Base-by-base conservation (phyloP, 2,888 invertebrate species). In the Leptopilina myrica region DNA sequence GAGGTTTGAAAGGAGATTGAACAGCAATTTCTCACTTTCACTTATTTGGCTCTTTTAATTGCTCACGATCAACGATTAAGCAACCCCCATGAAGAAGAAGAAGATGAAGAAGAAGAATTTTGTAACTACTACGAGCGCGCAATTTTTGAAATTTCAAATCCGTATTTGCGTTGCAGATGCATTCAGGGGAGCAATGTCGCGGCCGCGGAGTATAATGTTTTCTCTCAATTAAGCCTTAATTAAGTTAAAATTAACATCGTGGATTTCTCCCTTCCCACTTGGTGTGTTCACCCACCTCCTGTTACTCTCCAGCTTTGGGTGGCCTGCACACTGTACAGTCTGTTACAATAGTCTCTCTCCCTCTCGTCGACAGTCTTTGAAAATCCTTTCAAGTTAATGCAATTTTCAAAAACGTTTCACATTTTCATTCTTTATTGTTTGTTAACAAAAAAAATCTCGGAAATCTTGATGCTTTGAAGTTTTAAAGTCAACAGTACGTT, bases 191-290 rank as follows among this genome's bases (percentile, higher is more conserved):
- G 88, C 91, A 90, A 89, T 90, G 91, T 90, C 81, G 82, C 83
- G 83, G 80, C 81, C 82, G 82, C 83, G 81, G 85, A 88, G 91
- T 89, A 91, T 90, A 91, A 91, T 91, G 91, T 92, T 92, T 91
- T 90, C 90, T 91, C 91, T 91, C 91, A 92, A 92, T 92, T 92
- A 92, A 92, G 91, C 91, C 91, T 92, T 92, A 92, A 92, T 92
- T 92, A 91, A 91, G 91, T 91, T 91, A 91, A 91, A 91, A 91
- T 91, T 91, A 91, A 91, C 91, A 91, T 91, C 91, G 89, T 88
- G 90, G 88, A 90, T 89, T 89, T 88, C 90, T 87, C 87, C 87
- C 86, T 84, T 84, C 88, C 86, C 85, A 82, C 82, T 20, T 85
- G 82, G 33, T 81, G 80, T 84, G 83, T 79, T 85, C 85, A 81